These are phyloP conservation scores for Astyanax mexicanus DNA, from an alignment of 2,797 vertebrate genomes.

Conservation along the genomic window DNA sequence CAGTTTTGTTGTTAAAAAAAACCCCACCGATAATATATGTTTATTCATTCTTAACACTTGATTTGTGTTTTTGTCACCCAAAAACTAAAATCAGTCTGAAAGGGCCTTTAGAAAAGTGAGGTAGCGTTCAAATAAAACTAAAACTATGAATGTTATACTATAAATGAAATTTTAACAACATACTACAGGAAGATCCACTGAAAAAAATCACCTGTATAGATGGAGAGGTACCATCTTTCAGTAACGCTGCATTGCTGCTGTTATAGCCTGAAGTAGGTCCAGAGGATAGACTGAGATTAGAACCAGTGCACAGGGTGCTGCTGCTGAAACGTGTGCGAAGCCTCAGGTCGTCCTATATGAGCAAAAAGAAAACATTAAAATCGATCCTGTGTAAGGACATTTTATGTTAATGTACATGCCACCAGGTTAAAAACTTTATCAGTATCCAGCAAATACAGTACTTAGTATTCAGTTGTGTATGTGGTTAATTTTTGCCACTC, in stretches of 20 bases:
- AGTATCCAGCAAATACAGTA: no score
- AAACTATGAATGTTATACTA: no score
- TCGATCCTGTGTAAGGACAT: no score
- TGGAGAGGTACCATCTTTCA: conserved; percentile 63
- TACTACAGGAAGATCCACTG: no score
- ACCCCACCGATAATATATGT: no score
- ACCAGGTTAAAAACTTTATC: not conserved
- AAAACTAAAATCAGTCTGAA: no score
- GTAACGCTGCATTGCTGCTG: conserved; percentile 83
- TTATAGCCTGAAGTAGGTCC: conserved; percentile 95
- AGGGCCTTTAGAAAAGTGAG: no score
- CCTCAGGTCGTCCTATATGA: conserved; percentile 85
- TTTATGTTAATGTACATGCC: not conserved
- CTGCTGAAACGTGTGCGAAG: conserved; percentile 84
- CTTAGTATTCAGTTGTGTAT: not conserved
- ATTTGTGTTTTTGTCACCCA: no score
- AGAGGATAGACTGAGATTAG: conserved; percentile 92
- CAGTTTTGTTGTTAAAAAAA: no score
- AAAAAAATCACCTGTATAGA: conserved; percentile 50
- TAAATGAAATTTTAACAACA: no score
- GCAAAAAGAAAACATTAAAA: not conserved
- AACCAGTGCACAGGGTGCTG: conserved; percentile 89
- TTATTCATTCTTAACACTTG: no score
- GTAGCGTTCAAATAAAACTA: no score
- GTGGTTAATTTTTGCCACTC: conserved; percentile 19